Evolutionary conservation across 1,140 invertebrate species (phyloP), one percentile per base, ranked within the genome.

Genomic region (Macrotrachela quadricornifera): DNA sequence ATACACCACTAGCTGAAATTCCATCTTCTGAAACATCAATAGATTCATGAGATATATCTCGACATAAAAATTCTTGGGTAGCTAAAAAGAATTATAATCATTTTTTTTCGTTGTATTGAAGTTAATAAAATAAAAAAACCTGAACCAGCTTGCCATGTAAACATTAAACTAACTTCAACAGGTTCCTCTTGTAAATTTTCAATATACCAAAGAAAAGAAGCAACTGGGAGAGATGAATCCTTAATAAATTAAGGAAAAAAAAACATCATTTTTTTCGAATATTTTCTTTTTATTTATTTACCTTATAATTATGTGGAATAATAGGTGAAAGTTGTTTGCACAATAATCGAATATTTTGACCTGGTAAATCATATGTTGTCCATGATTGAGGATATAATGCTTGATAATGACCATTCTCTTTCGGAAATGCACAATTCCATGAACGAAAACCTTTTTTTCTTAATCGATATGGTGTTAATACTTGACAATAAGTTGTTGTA

Each of bases 251-350:
- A 2, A 30, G 21, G 2, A 4, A 30, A 8, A 30, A 30, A 4
- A 30, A n/a, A n/a, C n/a, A n/a, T n/a, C n/a, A n/a, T n/a, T 30
- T 30, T 30, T 30, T 30, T 30, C 2, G 8, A 30, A 30, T 8
- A 30, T 30, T 30, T 30, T 2, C 21, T 30, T 30, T 30, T 30
- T 30, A 8, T 30, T 30, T 30, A 8, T 30, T 30, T 30, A 30
- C 21, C 8, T 30, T 47, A 36, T 55, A 50, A 42, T 55, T 51
- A 64, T 85, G 75, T n/a, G 83, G 83, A 63, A 87, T 80, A n/a
- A 88, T 75, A n/a, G 83, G 83, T 50, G 82, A 85, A 54, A 91
- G 75, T 73, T 94, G 86, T 49, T 81, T 74, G 65, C 84, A 86
- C 18, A 77, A 74, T 30, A 91, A 68, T 59, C 77, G 78, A 12